These are phyloP conservation scores for Ahaetulla prasina DNA, from an alignment of 2,113 vertebrate species.

Conservation along the genomic window DNA sequence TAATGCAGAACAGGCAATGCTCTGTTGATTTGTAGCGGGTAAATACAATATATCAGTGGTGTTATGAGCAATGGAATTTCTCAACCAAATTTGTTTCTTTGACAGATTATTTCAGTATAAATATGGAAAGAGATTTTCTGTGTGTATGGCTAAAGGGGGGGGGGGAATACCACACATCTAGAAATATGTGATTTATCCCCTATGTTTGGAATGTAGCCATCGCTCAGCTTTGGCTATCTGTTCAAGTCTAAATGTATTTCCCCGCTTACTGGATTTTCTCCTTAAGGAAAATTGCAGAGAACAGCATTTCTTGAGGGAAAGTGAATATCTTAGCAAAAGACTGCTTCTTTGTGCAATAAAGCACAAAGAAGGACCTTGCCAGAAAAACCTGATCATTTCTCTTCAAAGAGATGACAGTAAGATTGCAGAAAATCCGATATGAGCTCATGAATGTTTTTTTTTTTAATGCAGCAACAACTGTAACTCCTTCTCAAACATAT, in stretches of 20 bases:
- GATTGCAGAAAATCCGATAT: background rate
- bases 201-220: background rate
- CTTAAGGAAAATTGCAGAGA: background rate
- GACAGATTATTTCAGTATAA: background rate
- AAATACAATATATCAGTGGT: background rate
- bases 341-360: background rate
- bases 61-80: background rate
- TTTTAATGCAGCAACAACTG: background rate
- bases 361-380: background rate
- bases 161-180: background rate
- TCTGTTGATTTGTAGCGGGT: background rate
- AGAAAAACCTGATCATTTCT: background rate
- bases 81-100: background rate
- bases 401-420: background rate
- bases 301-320: background rate
- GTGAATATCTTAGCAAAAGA: background rate
- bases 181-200: background rate
- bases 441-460: background rate
- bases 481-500: background rate
- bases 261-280: background rate
- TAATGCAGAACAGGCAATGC: background rate
- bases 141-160: background rate
- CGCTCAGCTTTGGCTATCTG: background rate
- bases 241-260: background rate
- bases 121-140: background rate